Conservation (phyloP, 1,140 invertebrate species). For the Vollenhovia emeryi region DNA sequence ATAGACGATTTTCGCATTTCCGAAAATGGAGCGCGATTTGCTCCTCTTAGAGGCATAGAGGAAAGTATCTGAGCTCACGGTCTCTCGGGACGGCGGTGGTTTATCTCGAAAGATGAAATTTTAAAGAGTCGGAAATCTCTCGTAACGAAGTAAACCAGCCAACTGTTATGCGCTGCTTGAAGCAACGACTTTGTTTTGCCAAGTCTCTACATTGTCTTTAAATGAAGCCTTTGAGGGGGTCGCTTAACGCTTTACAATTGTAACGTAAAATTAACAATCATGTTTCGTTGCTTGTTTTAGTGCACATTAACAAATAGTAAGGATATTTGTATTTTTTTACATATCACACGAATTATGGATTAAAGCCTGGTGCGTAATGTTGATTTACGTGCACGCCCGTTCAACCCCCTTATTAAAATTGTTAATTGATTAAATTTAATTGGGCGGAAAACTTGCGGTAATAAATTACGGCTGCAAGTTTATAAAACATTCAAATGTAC, state of each 20-base stretch:
- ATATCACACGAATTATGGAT: not conserved
- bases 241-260: not conserved
- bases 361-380: not conserved
- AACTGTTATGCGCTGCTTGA: not conserved
- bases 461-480: not conserved
- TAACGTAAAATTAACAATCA: not conserved
- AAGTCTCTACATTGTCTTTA: not conserved
- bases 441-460: not conserved
- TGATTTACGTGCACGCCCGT: not conserved
- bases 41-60: not conserved
- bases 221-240: not conserved
- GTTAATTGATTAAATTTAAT: not conserved
- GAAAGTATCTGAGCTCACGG: not conserved
- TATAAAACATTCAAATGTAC: not conserved
- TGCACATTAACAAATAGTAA: not conserved
- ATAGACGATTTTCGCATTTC: not conserved
- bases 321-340: not conserved
- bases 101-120: slow-evolving; percentile 29
- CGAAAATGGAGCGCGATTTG: slow-evolving; percentile 12
- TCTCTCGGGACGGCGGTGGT: not conserved
- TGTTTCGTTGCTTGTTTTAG: not conserved
- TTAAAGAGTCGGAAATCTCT: slow-evolving; percentile 3
- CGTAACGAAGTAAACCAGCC: not conserved
- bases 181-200: not conserved
- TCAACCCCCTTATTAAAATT: not conserved